These are phyloP conservation scores for Rattus norvegicus DNA, from an alignment of 2,113 vertebrate genomes.

Conservation along the genomic window GRCr8 NC_086033.1:80847501-80848000, in stretches of 20 bases:
- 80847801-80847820: no score
- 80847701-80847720: no score
- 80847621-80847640: no score
- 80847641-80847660: no score
- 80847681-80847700: no score
- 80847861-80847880: neutral
- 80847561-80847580: neutral
- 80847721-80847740: no score
- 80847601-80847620: no score
- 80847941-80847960: conserved; percentile 49
- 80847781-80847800: no score
- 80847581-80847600: no score
- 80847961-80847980: neutral
- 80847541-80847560: neutral
- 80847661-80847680: no score
- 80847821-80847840: neutral
- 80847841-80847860: neutral
- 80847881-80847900: conserved; percentile 44
- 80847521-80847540: neutral
- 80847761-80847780: no score
- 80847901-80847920: conserved; percentile 19
- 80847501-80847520: neutral
- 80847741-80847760: no score
- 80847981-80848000: conserved; percentile 44
- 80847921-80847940: conserved; percentile 40